Evolutionary conservation across 30 jellyfish, hydroid and myxozoan species (phyloP).

Genomic region (Catostylus mosaicus): DNA sequence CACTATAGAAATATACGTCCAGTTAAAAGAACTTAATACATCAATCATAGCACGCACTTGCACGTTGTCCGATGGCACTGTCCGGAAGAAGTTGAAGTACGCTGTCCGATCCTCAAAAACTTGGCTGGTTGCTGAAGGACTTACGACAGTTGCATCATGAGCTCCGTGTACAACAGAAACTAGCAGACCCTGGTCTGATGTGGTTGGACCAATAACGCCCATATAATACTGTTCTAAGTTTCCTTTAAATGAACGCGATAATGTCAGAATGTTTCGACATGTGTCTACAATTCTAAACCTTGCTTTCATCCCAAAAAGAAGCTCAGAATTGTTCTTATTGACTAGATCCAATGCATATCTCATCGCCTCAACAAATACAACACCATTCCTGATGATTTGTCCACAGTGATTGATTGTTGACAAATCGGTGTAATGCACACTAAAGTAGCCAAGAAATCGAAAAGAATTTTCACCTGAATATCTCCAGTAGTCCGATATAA

Average conservation of each 20-base stretch:
- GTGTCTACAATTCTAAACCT: constrained; percentile 57
- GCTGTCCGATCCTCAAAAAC: constrained; percentile 28
- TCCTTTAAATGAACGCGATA: neutral
- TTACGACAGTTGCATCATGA: constrained; percentile 24
- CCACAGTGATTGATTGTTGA: constrained; percentile 22
- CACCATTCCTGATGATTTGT: constrained; percentile 14
- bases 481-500: neutral
- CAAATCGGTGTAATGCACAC: constrained; percentile 18
- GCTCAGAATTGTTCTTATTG: constrained; percentile 4
- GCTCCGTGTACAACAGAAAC: constrained; percentile 34
- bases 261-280: constrained; percentile 21
- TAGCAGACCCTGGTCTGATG: constrained; percentile 52
- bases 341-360: constrained; percentile 50
- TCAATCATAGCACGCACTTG: constrained; percentile 37
- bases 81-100: constrained; percentile 61
- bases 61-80: constrained; percentile 63
- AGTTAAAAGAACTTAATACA: constrained; percentile 35
- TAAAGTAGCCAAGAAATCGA: constrained; percentile 38
- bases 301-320: constrained; percentile 19
- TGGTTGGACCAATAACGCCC: constrained; percentile 66
- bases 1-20: constrained; percentile 58
- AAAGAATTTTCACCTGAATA: neutral
- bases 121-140: constrained; percentile 66
- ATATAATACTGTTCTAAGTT: neutral
- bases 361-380: constrained; percentile 53